phyloP scores from a whole-genome alignment of 2,113 vertebrate genomes.

The Indicator maculatus region DNA sequence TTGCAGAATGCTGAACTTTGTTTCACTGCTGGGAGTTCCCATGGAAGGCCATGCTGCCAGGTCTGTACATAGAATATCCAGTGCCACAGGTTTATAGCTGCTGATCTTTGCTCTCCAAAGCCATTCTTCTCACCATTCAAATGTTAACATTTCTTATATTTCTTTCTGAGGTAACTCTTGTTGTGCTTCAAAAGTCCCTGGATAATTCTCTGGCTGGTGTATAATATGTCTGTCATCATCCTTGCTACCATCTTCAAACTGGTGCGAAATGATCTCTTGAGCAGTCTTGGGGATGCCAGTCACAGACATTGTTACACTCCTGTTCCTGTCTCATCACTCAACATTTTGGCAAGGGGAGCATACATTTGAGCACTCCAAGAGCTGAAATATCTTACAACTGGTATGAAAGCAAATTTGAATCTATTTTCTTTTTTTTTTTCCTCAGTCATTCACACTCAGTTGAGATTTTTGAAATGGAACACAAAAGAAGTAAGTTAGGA shows the following conservation, averaged over 20 bases:
- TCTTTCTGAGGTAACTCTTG: neutral
- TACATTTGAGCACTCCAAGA: neutral
- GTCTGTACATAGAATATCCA: fast-evolving
- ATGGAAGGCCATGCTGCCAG: neutral
- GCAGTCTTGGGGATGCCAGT: neutral
- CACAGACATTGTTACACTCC: neutral
- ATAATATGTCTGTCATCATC: neutral
- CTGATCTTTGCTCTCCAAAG: neutral
- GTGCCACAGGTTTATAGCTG: neutral
- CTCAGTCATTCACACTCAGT: neutral
- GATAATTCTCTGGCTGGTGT: neutral
- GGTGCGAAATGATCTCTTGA: neutral
- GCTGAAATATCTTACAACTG: neutral
- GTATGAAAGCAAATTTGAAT: neutral
- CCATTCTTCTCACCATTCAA: neutral
- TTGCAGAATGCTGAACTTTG: neutral
- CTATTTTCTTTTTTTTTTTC: neutral
- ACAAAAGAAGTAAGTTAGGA: neutral
- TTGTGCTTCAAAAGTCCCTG: neutral
- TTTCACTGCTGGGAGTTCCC: neutral
- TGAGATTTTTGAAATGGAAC: neutral
- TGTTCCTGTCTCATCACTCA: neutral
- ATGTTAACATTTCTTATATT: neutral
- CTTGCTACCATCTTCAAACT: neutral
- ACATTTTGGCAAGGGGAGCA: neutral